phyloP scores from a whole-genome alignment of 2,888 invertebrate genomes.

The Microctonus aethiopoides region DNA sequence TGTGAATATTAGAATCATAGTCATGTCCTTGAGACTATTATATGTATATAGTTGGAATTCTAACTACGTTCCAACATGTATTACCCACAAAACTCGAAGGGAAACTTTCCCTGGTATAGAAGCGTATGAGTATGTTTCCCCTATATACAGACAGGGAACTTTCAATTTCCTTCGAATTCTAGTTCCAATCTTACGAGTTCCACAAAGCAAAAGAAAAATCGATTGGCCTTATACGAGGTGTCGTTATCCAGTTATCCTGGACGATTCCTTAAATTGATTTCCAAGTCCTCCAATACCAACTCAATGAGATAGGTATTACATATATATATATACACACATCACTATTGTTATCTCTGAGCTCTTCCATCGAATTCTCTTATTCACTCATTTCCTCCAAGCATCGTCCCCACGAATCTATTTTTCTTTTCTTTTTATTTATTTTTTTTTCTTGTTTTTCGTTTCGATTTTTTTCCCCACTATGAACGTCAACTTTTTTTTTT shows the following conservation, averaged over 20 bases:
- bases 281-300: conserved; percentile 46
- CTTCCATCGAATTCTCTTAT: conserved; percentile 46
- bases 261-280: conserved; percentile 63
- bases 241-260: conserved; percentile 57
- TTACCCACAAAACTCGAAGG: background rate
- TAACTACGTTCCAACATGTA: background rate
- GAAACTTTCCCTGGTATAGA: background rate
- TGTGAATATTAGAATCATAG: background rate
- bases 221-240: conserved; percentile 39
- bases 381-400: conserved; percentile 35
- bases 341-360: conserved; percentile 57
- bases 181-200: conserved; percentile 19
- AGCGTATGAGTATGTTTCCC: background rate
- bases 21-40: background rate
- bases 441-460: no score
- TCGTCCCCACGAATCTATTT: conserved; percentile 46
- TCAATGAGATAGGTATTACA: conserved; percentile 26
- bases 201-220: conserved; percentile 36
- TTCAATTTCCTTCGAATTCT: conserved; percentile 46
- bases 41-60: background rate
- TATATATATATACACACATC: no score
- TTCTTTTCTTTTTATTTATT: conserved; percentile 41
- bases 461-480: conserved; percentile 19
- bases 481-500: background rate
- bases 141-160: conserved; percentile 38